A percentile compares a stretch with the other conserved stretches of the same genome.
phyloP scores from a whole-genome alignment of 2,797 vertebrate species.

The Myotis planiceps region DNA sequence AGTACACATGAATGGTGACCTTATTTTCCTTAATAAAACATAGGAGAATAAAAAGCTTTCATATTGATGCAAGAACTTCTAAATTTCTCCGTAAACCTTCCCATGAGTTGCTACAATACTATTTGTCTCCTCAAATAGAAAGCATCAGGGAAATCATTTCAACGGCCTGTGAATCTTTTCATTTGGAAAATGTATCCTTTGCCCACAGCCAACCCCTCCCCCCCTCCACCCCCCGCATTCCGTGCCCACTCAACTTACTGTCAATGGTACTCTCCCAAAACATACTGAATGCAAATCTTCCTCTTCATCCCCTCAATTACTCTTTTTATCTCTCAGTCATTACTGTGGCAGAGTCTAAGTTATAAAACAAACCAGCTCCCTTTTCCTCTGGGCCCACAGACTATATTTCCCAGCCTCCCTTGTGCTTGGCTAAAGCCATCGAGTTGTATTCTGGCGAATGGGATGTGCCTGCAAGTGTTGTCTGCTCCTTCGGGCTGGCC shows the following conservation, averaged over 20 bases:
- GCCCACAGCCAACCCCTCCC: neutral
- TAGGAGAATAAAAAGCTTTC: slow-evolving; percentile 35
- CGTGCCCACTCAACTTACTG: neutral
- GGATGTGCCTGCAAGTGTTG: neutral
- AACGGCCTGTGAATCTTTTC: neutral
- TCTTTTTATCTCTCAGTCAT: neutral
- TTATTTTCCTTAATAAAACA: slow-evolving; percentile 29
- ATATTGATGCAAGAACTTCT: neutral
- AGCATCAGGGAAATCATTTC: slow-evolving; percentile 23
- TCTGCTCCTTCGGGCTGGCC: neutral
- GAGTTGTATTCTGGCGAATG: neutral
- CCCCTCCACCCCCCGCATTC: neutral
- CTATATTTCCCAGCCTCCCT: neutral
- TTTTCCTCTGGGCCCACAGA: neutral
- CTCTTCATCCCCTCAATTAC: neutral
- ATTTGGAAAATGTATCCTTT: slow-evolving; percentile 27
- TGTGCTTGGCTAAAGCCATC: neutral
- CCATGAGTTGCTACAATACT: neutral
- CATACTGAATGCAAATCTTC: neutral
- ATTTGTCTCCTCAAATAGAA: slow-evolving; percentile 6
- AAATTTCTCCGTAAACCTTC: neutral
- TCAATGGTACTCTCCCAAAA: neutral
- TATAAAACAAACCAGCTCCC: neutral
- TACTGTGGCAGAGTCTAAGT: neutral
- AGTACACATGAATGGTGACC: neutral